Conservation (phyloP, 2,888 invertebrate species). For the Malthinus seriepunctatus region DNA sequence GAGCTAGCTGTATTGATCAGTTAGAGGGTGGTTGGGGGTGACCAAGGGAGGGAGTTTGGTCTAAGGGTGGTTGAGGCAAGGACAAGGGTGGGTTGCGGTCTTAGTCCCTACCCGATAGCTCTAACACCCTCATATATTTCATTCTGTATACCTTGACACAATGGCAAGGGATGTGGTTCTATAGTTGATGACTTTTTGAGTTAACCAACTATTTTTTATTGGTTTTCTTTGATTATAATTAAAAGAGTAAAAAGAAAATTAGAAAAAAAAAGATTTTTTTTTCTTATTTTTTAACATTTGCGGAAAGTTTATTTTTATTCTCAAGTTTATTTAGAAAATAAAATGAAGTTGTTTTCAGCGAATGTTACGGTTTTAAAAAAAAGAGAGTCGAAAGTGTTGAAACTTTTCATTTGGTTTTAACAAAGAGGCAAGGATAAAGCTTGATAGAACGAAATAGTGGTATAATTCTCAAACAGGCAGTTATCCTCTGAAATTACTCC, state of each 20-base stretch:
- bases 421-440: slow-evolving; percentile 33
- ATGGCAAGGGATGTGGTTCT: slow-evolving; percentile 20
- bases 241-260: too few species aligned
- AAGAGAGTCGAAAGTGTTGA: slow-evolving; percentile 13
- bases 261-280: too few species aligned
- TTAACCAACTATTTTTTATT: slow-evolving; percentile 12
- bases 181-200: slow-evolving; percentile 18
- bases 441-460: slow-evolving; percentile 40
- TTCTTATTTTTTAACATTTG: background rate
- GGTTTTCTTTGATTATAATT: background rate
- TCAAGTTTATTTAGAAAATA: background rate
- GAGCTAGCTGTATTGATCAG: slow-evolving; percentile 56
- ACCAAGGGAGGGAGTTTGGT: slow-evolving; percentile 43
- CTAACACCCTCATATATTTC: slow-evolving; percentile 47
- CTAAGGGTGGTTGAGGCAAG: slow-evolving; percentile 55
- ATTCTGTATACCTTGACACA: slow-evolving; percentile 38
- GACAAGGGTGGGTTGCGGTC: slow-evolving; percentile 56
- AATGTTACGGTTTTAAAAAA: background rate
- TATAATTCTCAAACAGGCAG: slow-evolving; percentile 49
- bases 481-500: slow-evolving; percentile 49
- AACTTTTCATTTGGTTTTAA: slow-evolving; percentile 10
- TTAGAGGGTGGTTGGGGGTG: slow-evolving; percentile 40
- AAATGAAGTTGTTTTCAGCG: background rate
- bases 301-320: background rate
- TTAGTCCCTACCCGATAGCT: slow-evolving; percentile 51